Evolutionary conservation across 1,140 invertebrate genomes (phyloP), one percentile per base, ranked within the genome.

Genomic region (Phortica variegata): DNA sequence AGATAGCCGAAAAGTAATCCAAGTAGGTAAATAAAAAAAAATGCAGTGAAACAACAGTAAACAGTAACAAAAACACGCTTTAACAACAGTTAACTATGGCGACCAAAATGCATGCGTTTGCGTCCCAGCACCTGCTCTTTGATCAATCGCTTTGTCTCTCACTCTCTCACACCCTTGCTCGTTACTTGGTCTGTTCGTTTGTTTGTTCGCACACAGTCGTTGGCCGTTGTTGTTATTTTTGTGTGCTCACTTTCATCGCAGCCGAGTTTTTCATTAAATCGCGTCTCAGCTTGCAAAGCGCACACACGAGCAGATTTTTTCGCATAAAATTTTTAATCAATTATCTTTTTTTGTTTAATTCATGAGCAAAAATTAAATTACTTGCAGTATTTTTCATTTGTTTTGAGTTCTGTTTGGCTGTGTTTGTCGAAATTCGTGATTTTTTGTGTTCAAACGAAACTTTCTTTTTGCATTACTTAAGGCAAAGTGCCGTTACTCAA

Each of bases 1-100:
- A n/a, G n/a, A n/a, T n/a, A n/a, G n/a, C n/a, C n/a, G n/a, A 62
- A 59, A 58, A 56, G 54, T 63, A 54, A 60, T 63, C 50, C 33
- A 62, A 66, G 39, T 47, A 34, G 42, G 29, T 47, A 44, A 39
- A 38, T 47, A 59, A 39, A 42, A 52, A 47, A 59, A 45, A 36
- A 29, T 49, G 47, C 43, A 26, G 20, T 46, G 52, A 52, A 62
- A 62, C 52, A 47, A 65, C 63, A 63, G 63, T n/a, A n/a, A n/a
- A n/a, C n/a, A n/a, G n/a, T n/a, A n/a, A n/a, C n/a, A n/a, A n/a
- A n/a, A n/a, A n/a, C n/a, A n/a, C n/a, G n/a, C n/a, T n/a, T 66
- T 66, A 63, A 51, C 38, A 57, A 43, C 48, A 52, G 57, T 52
- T 49, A 49, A 47, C 43, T 29, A 52, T 60, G 55, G 44, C 54